phyloP scores from a whole-genome alignment of 2,888 invertebrate species.

The Tyria jacobaeae region DNA sequence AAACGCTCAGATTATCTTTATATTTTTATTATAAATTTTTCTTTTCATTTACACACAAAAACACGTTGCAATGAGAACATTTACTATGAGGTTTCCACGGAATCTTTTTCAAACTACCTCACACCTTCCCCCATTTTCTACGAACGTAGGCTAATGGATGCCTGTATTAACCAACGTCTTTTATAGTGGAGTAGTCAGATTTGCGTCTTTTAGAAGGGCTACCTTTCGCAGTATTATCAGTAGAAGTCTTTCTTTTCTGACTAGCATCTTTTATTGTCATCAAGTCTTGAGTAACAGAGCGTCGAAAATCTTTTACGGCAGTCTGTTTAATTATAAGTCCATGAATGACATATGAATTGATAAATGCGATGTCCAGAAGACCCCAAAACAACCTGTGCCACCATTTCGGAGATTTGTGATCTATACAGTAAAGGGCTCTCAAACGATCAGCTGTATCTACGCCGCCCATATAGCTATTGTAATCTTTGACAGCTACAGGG shows the following conservation, averaged over 20 bases:
- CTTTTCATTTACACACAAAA: too few relatives aligned
- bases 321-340: conserved; percentile 43
- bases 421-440: conserved; percentile 54
- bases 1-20: too few relatives aligned
- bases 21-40: too few relatives aligned
- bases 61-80: too few relatives aligned
- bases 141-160: conserved; percentile 48
- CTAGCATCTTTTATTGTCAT: conserved; percentile 43
- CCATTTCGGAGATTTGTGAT: conserved; percentile 58
- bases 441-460: conserved; percentile 56
- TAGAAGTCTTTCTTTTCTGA: conserved; percentile 36
- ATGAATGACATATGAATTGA: conserved; percentile 44
- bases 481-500: conserved; percentile 38
- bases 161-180: conserved; percentile 46
- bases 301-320: conserved; percentile 33
- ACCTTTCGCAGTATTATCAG: conserved; percentile 16
- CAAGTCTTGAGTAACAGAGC: conserved; percentile 37
- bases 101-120: too few relatives aligned
- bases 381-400: conserved; percentile 57
- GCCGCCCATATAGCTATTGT: conserved; percentile 38
- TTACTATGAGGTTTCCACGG: too few relatives aligned
- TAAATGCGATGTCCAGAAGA: conserved; percentile 38
- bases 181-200: conserved; percentile 43
- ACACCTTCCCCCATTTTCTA: conserved; percentile 44
- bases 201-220: conserved; percentile 44